Conservation (phyloP, 2,797 vertebrate genomes). For the Brachyalestes nurse region DNA sequence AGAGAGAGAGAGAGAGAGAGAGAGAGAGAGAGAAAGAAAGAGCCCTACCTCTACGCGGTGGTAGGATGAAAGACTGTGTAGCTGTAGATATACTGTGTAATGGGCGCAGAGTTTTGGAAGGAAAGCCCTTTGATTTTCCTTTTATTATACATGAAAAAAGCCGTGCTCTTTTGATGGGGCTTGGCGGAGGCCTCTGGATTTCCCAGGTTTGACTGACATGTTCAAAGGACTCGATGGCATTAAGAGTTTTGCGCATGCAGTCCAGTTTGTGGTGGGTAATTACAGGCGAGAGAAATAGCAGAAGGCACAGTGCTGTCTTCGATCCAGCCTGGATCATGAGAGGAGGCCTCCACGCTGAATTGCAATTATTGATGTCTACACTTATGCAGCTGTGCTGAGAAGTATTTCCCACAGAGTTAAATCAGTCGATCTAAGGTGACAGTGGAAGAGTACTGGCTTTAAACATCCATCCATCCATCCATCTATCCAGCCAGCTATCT, state of each 20-base stretch:
- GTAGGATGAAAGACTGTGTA: slow-evolving; percentile 74
- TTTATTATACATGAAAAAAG: slow-evolving; percentile 70
- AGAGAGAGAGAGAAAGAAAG: slow-evolving; percentile 72
- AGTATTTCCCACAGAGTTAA: slow-evolving; percentile 24
- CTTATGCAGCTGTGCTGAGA: slow-evolving; percentile 34
- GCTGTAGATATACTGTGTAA: slow-evolving; percentile 72
- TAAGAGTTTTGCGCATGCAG: not conserved
- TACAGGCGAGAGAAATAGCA: slow-evolving; percentile 24
- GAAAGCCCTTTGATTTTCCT: slow-evolving; percentile 72
- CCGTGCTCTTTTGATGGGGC: slow-evolving; percentile 65
- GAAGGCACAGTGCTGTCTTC: slow-evolving; percentile 11
- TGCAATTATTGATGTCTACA: slow-evolving; percentile 37
- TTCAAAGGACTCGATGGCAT: slow-evolving; percentile 11
- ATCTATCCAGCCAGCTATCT: no score
- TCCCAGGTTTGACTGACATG: slow-evolving; percentile 58
- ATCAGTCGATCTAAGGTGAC: slow-evolving; percentile 32
- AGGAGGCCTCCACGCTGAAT: slow-evolving; percentile 33
- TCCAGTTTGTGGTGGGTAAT: slow-evolving; percentile 33
- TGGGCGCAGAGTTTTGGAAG: slow-evolving; percentile 67
- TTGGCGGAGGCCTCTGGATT: slow-evolving; percentile 62
- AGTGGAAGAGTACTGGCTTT: slow-evolving; percentile 13
- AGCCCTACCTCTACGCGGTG: slow-evolving; percentile 58
- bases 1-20: slow-evolving; percentile 39
- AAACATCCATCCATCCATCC: not conserved
- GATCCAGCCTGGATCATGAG: slow-evolving; percentile 38